Evolutionary conservation across 2,888 invertebrate species (phyloP).

Genomic region (Erannis defoliaria): DNA sequence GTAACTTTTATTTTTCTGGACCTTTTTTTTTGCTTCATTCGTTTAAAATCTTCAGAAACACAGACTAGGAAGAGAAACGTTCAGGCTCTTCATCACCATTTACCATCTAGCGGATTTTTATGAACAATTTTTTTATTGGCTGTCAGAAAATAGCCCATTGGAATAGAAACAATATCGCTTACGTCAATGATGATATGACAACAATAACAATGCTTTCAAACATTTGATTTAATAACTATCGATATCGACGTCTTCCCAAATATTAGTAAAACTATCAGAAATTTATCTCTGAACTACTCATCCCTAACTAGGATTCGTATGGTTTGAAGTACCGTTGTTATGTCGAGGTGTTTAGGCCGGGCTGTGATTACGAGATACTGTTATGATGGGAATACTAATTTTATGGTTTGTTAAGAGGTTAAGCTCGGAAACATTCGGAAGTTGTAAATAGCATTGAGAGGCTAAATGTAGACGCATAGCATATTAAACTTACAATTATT

Average conservation of each 20-base stretch:
- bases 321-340: constrained; percentile 49
- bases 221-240: too few species aligned
- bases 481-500: neutral
- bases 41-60: too few species aligned
- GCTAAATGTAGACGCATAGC: neutral
- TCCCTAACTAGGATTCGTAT: constrained; percentile 49
- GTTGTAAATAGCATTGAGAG: constrained; percentile 8
- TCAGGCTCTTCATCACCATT: too few species aligned
- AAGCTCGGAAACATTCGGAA: constrained; percentile 23
- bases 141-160: too few species aligned
- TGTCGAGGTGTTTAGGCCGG: constrained; percentile 27
- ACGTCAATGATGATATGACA: too few species aligned
- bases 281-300: neutral
- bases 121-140: too few species aligned
- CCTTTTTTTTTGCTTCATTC: too few species aligned
- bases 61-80: too few species aligned
- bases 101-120: too few species aligned
- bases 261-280: neutral
- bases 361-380: constrained; percentile 33
- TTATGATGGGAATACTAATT: constrained; percentile 37
- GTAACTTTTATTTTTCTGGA: too few species aligned
- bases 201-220: neutral
- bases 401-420: constrained; percentile 32
- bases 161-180: too few species aligned
- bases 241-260: neutral